A percentile compares a stretch with the other conserved stretches of the same genome.
These are phyloP conservation scores for Glyphotaelius pellucidus DNA, from an alignment of 2,888 invertebrate species.

Conservation along the genomic window DNA sequence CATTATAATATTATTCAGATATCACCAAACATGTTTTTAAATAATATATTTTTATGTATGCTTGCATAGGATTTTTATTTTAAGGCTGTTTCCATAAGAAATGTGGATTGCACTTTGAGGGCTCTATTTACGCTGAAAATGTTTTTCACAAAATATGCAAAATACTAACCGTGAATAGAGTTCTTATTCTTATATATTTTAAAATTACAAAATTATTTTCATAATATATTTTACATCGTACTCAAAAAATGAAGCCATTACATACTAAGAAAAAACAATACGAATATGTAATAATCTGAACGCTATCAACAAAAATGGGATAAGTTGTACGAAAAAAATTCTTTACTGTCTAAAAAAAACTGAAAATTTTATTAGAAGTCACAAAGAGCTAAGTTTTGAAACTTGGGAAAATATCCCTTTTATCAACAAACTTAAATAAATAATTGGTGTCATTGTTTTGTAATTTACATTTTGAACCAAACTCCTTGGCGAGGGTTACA, in stretches of 20 bases:
- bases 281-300: not conserved
- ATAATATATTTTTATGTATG: conserved; percentile 45
- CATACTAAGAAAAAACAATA: not conserved
- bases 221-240: not conserved
- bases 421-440: not conserved
- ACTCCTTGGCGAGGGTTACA: no score
- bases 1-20: not conserved
- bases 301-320: not conserved
- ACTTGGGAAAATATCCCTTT: not conserved
- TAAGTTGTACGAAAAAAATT: not conserved
- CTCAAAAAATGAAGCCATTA: not conserved
- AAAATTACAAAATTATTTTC: not conserved
- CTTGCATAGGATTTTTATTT: conserved; percentile 44
- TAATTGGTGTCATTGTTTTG: not conserved
- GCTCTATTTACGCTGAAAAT: not conserved
- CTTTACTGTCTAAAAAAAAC: not conserved
- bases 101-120: conserved; percentile 24
- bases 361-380: not conserved
- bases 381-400: not conserved
- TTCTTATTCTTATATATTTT: not conserved
- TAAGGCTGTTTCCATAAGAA: conserved; percentile 24
- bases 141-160: not conserved
- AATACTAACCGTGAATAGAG: not conserved
- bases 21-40: conserved; percentile 14
- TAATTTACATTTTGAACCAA: not conserved